Evolutionary conservation across 2,888 invertebrate genomes (phyloP).

Genomic region (Philereme transversata): DNA sequence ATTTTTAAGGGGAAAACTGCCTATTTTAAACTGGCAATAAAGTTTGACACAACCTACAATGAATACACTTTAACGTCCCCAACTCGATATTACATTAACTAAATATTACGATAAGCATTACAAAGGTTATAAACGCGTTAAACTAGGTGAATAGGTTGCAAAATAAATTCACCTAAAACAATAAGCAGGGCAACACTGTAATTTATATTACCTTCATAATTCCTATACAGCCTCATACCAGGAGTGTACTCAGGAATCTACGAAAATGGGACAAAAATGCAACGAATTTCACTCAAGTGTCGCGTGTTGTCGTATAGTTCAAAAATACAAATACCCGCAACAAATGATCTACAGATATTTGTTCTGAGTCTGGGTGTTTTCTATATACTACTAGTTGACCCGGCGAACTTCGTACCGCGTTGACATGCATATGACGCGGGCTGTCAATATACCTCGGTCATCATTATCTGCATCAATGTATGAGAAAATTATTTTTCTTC

Average conservation of each 20-base stretch:
- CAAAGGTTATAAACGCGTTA: slow-evolving; percentile 10
- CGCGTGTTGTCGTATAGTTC: no score
- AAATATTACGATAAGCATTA: slow-evolving; percentile 1
- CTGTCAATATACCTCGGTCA: no score
- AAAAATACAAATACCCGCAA: no score
- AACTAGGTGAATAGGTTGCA: slow-evolving; percentile 23
- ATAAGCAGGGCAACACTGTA: slow-evolving; percentile 49
- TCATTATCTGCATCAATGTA: no score
- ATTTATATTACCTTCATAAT: slow-evolving; percentile 64
- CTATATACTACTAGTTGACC: no score
- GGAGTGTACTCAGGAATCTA: slow-evolving; percentile 7
- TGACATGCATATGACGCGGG: no score
- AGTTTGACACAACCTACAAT: background rate
- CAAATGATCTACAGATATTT: no score
- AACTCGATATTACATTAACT: background rate
- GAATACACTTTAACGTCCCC: background rate
- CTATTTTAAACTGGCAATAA: background rate
- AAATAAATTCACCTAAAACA: slow-evolving; percentile 42
- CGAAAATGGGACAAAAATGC: no score
- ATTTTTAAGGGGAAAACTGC: background rate
- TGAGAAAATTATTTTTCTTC: no score
- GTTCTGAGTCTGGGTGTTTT: no score
- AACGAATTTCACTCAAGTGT: no score
- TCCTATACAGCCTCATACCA: slow-evolving; percentile 43
- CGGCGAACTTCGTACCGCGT: no score